Evolutionary conservation across 2,113 vertebrate genomes (phyloP), one percentile per base, ranked within the genome.

Genomic region (Serilophus lunatus): DNA sequence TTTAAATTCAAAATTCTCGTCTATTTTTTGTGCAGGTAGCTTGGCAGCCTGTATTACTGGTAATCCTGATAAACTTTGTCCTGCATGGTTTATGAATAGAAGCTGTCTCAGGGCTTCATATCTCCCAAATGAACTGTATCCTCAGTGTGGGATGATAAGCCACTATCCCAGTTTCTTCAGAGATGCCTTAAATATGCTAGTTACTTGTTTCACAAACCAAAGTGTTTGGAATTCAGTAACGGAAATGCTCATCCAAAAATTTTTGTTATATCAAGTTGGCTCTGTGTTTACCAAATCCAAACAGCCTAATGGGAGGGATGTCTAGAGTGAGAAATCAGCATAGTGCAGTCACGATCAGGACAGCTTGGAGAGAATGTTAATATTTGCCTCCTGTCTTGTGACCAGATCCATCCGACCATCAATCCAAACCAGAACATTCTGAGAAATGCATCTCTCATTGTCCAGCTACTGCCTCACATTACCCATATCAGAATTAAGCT

Each of bases 241-340:
- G 65, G 26, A 88, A 79, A 61, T 0, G 3, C 23, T 87, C 2
- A 2, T 63, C 61, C 57, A 80, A 59, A 88, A 87, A 28, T 1
- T 25, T 74, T 80, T 90, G 70, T 85, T 12, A 23, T 28, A 50
- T 50, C 72, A 75, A 20, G 63, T 71, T 66, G 28, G 2, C 38
- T 60, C n/a, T 36, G 29, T 93, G 87, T 94, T 96, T 95, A 88
- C 66, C 87, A 76, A 22, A 78, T 74, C 54, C 45, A 40, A 33
- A 53, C 59, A 94, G 59, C 29, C 79, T 85, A 86, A 93, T 91
- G 87, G 91, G 90, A 69, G 66, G 50, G 86, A 38, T 74, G 75
- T 95, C 95, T 77, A 74, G 90, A 80, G 59, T 82, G 59, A 75
- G 69, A 66, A 85, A 71, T 69, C 50, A 19, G 26, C 35, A 15